phyloP scores from a whole-genome alignment of 2,797 vertebrate species.

The Ispidina picta region DNA sequence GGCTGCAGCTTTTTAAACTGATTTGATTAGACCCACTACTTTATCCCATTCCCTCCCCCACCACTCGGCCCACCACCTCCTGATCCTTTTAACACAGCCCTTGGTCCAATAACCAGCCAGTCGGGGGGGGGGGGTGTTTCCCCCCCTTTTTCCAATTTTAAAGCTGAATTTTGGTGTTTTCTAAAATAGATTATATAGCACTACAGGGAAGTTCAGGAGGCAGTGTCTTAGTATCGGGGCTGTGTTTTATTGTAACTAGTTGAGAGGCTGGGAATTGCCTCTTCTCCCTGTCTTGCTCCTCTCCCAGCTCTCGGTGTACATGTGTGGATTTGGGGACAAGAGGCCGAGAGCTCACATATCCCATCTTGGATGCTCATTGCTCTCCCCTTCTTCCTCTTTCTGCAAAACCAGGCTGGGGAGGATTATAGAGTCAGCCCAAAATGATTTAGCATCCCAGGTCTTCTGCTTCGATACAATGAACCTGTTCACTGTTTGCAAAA shows the following conservation, averaged over 20 bases:
- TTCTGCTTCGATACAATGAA: background rate
- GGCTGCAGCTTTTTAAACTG: slow-evolving; percentile 83
- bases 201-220: slow-evolving; percentile 36
- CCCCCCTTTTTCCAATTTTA: slow-evolving; percentile 35
- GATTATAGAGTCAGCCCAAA: background rate
- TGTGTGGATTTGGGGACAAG: background rate
- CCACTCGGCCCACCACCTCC: slow-evolving; percentile 73
- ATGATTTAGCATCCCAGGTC: background rate
- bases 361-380: background rate
- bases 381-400: background rate
- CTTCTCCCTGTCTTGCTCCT: background rate
- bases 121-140: background rate
- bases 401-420: background rate
- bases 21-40: slow-evolving; percentile 90
- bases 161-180: slow-evolving; percentile 67
- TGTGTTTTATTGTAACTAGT: background rate
- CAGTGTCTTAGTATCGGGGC: background rate
- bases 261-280: background rate
- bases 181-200: slow-evolving; percentile 63
- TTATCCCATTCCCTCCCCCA: slow-evolving; percentile 74
- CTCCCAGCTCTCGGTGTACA: background rate
- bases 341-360: background rate
- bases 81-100: slow-evolving; percentile 91
- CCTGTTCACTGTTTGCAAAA: background rate
- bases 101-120: slow-evolving; percentile 62